phyloP scores from a whole-genome alignment of 2,797 vertebrate species.

The Danio tinwini region DNA sequence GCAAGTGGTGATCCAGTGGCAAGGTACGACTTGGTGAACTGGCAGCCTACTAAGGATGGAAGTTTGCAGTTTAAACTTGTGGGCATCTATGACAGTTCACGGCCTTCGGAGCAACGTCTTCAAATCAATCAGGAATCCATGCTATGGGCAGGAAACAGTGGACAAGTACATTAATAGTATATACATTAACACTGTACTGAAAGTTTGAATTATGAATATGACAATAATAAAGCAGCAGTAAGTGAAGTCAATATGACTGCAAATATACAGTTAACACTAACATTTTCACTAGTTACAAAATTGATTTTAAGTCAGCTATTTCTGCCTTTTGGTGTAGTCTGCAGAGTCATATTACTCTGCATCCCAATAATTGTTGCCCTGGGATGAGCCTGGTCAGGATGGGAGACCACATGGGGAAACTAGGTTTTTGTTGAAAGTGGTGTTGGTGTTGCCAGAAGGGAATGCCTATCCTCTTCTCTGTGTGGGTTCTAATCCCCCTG shows the following conservation, averaged over 20 bases:
- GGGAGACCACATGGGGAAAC: no score
- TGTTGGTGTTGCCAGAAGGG: no score
- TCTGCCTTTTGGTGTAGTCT: not conserved
- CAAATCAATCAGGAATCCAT: constrained; percentile 66
- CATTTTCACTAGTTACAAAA: not conserved
- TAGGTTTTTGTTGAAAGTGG: no score
- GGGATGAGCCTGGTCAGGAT: no score
- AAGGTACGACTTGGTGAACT: constrained; percentile 77
- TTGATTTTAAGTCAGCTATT: not conserved
- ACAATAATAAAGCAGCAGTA: not conserved
- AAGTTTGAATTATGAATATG: not conserved
- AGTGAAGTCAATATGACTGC: not conserved
- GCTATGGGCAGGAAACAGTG: constrained; percentile 66
- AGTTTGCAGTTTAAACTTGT: constrained; percentile 71
- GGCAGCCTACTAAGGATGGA: constrained; percentile 67
- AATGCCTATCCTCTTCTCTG: no score
- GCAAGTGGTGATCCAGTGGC: constrained; percentile 71
- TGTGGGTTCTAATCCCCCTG: no score
- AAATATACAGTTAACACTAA: no score
- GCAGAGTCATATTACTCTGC: no score
- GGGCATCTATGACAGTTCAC: constrained; percentile 74
- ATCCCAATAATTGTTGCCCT: no score
- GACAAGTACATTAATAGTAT: constrained; percentile 53
- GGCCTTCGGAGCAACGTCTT: constrained; percentile 65
- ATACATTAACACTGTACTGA: not conserved